phyloP scores from a whole-genome alignment of 2,113 vertebrate species.

The Pontoporia blainvillei region DNA sequence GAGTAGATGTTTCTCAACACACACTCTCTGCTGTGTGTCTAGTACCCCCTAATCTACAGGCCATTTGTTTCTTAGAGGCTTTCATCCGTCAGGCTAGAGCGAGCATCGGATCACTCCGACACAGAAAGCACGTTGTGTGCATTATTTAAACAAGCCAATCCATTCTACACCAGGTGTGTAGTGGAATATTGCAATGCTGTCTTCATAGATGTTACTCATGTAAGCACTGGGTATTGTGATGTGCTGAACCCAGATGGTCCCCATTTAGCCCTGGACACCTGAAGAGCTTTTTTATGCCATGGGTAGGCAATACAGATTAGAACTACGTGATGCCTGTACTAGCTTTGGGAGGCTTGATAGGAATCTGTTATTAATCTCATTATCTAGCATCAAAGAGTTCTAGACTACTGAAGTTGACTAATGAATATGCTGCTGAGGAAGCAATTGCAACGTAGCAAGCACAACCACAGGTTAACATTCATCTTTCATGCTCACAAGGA shows the following conservation, averaged over 20 bases:
- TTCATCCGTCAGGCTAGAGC: neutral
- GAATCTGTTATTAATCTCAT: constrained; percentile 77
- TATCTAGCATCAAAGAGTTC: constrained; percentile 75
- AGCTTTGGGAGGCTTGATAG: constrained; percentile 57
- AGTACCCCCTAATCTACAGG: neutral
- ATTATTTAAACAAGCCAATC: neutral
- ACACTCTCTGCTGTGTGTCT: neutral
- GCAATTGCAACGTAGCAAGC: constrained; percentile 76
- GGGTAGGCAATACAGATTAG: neutral
- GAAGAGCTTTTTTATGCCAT: neutral
- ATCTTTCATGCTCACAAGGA: constrained; percentile 71
- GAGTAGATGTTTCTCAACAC: neutral
- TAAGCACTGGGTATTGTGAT: fast-evolving
- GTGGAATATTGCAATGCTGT: neutral
- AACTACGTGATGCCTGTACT: constrained; percentile 17
- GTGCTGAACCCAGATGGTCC: neutral
- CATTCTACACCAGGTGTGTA: neutral
- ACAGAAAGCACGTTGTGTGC: neutral
- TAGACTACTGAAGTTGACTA: constrained; percentile 70
- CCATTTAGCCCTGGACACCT: neutral
- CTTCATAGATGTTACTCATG: neutral
- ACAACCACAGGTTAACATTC: constrained; percentile 65
- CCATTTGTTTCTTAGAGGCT: neutral
- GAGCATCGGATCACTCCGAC: neutral
- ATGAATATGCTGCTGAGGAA: constrained; percentile 82